A percentile compares a stretch with the other conserved stretches of the same genome.
These are phyloP conservation scores for Helicoverpa armigera DNA, from an alignment of 1,140 invertebrate species.

Conservation along the genomic window DNA sequence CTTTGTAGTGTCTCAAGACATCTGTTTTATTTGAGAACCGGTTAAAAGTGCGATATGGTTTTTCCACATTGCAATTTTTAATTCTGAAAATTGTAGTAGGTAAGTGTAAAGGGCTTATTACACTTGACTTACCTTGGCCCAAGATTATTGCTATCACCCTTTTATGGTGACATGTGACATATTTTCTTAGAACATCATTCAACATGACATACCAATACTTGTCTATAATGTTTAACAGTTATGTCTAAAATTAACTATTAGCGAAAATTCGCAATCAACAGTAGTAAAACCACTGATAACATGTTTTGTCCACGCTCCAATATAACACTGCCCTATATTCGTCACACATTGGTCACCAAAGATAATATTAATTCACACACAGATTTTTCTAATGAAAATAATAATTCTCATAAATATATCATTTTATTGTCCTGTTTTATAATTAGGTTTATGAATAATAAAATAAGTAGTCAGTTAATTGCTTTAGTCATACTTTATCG, in stretches of 20 bases:
- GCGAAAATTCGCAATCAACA: background rate
- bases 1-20: no score
- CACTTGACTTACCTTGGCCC: no score
- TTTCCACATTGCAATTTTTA: no score
- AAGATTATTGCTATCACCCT: no score
- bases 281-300: background rate
- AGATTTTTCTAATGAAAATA: background rate
- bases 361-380: slow-evolving; percentile 10
- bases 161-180: no score
- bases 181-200: no score
- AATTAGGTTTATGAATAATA: slow-evolving; percentile 18
- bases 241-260: background rate
- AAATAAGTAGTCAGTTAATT: background rate
- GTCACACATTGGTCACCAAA: background rate
- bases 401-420: background rate
- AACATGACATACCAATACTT: no score
- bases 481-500: background rate
- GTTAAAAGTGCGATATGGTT: no score
- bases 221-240: no score
- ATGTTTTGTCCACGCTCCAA: background rate
- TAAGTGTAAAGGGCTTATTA: no score
- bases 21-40: no score
- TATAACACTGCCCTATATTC: background rate
- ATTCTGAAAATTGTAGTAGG: no score
- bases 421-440: slow-evolving; percentile 22